Base-by-base conservation (phyloP, 1,140 invertebrate species). In the Metopolophium dirhodum region DNA sequence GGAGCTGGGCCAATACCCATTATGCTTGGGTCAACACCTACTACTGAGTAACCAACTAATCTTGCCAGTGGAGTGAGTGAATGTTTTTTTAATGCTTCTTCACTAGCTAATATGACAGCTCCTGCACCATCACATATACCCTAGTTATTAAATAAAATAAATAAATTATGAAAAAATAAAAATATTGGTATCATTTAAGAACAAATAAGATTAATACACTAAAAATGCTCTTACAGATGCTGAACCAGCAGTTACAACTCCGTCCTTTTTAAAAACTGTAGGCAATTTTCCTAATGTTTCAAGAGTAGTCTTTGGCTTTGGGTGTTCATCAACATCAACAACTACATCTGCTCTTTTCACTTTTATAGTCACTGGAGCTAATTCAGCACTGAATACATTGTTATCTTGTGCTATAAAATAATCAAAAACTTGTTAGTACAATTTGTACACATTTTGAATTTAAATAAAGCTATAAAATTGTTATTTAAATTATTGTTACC, bases 61-160 rank as follows among this genome's bases (percentile, higher is more conserved):
- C 98, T 96, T 18, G 97, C 98, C 30, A 98, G 95, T 2, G 98
- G 97, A 94, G 96, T 98, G 0, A 99, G 95, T 93, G 97, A 97
- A 95, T 99, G 96, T 94, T 97, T 95, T 94, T 97, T 97, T 0
- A 98, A 95, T 51, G 98, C 98, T 94, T 97, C 97, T 95, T 99
- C 99, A 94, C 97, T 98, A 23, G 98, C 98, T 88, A 99, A 94
- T 61, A 99, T 96, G 9, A 99, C 95, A 93, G 98, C 97, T 61
- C 97, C 98, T 49, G 99, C 99, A 51, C 99, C 99, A 96, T 99
- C 99, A 95, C 98, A 98, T 90, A 99, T 97, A 94, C 99, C 99
- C 97, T 98, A 94, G 91, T 95, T 85, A 51, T 82, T 57, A 92
- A 49, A 54, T 37, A 83, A 82, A 51, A 47, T 57, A 92, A 49